These are phyloP conservation scores for Lophius americanus DNA, from an alignment of 2,797 vertebrate genomes.

Conservation along the genomic window DNA sequence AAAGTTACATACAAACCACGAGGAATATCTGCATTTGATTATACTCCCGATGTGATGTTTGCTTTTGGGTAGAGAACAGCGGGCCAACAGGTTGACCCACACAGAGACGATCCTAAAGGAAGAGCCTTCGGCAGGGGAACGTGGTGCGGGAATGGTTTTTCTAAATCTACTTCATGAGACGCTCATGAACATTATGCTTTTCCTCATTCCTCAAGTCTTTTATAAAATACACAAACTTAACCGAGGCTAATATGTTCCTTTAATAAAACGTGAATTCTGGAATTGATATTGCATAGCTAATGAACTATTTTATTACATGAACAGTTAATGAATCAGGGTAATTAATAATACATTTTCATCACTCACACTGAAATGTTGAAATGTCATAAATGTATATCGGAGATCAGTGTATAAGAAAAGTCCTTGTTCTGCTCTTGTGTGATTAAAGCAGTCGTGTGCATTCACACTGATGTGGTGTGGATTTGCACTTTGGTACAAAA, in stretches of 20 bases:
- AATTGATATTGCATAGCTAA: background rate
- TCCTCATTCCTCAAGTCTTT: slow-evolving; percentile 51
- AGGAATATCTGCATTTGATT: background rate
- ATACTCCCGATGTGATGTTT: slow-evolving; percentile 14
- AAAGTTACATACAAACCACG: background rate
- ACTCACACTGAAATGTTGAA: background rate
- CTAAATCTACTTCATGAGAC: slow-evolving; percentile 59
- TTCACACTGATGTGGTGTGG: background rate
- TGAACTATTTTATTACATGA: no score
- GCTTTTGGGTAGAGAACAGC: slow-evolving; percentile 2
- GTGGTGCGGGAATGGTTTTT: slow-evolving; percentile 56
- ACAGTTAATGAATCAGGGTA: background rate
- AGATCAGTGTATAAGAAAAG: no score
- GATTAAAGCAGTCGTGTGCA: no score
- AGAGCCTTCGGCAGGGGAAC: slow-evolving; percentile 51
- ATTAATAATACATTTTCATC: background rate
- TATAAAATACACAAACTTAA: background rate
- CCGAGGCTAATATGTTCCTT: no score
- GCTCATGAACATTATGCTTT: slow-evolving; percentile 53
- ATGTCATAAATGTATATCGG: no score
- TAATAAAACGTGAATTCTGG: background rate
- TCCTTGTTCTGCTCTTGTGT: no score
- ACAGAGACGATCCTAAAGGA: slow-evolving; percentile 39
- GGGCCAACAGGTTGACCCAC: background rate
- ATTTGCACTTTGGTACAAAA: background rate